phyloP scores from a whole-genome alignment of 2,113 vertebrate genomes.

The Regulus satrapa region DNA sequence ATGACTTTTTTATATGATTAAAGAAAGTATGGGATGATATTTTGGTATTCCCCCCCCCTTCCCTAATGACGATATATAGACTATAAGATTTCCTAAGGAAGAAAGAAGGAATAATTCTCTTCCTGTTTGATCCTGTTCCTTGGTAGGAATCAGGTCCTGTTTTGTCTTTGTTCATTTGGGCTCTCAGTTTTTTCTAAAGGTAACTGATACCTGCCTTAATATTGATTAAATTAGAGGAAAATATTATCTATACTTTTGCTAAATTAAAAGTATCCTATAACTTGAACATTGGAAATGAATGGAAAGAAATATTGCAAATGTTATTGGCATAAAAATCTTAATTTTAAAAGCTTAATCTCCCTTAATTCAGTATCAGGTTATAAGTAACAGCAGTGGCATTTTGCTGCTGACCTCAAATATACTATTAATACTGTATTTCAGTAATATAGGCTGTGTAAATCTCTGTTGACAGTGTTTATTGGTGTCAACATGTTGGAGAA shows the following conservation, averaged over 20 bases:
- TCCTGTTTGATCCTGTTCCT: background rate
- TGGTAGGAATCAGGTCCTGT: background rate
- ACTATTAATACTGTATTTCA: background rate
- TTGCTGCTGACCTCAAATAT: background rate
- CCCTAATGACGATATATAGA: slow-evolving; percentile 20
- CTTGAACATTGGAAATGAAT: background rate
- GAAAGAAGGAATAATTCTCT: background rate
- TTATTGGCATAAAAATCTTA: background rate
- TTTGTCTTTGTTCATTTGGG: background rate
- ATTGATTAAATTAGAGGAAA: background rate
- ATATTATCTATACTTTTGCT: background rate
- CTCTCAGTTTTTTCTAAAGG: background rate
- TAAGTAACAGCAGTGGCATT: background rate
- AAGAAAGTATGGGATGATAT: slow-evolving; percentile 39
- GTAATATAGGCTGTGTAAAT: background rate
- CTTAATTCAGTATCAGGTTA: background rate
- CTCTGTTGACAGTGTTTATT: background rate
- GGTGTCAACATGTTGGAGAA: no score
- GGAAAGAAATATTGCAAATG: background rate
- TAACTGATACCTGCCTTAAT: background rate
- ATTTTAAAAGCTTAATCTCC: background rate
- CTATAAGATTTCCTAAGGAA: background rate
- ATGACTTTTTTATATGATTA: slow-evolving; percentile 46
- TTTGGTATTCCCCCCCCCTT: background rate
- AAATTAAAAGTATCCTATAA: background rate